Evolutionary conservation across 2,888 invertebrate genomes (phyloP), one percentile per base, ranked within the genome.

Genomic region (Ectemnius cavifrons): DNA sequence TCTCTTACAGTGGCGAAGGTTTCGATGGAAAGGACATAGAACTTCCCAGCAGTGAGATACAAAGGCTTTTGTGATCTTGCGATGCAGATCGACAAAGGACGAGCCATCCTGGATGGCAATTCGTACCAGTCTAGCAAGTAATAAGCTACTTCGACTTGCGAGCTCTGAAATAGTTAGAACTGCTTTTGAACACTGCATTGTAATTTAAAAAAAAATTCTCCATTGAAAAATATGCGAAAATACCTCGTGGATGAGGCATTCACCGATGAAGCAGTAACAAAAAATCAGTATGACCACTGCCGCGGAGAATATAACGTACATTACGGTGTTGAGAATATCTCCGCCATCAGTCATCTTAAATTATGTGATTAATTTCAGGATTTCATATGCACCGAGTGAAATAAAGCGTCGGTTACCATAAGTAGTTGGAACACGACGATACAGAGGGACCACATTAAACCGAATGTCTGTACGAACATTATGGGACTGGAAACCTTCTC

Each of bases 1-100:
- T 47, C 8, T 2, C 83, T 79, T 65, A 86, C 87, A 5, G 27
- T 63, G 28, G 77, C 78, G n/a, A 86, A 86, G 5, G 83, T 80
- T 71, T 84, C 78, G 20, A 85, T 67, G 0, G 85, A 86, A 65
- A 86, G 82, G 0, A 77, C 77, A 52, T 82, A 82, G 58, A 87
- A 86, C 67, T 85, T 83, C 20, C 87, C 86, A 13, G 85, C 86
- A 0, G 80, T 86, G n/a, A 86, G 52, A 4, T 70, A 73, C n/a
- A 77, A 75, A 18, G 87, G 87, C 61, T 78, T 83, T 28, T 78
- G 76, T 0, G 84, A 75, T 64, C 82, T 75, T 27, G 73, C 67
- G 4, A 82, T 84, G 28, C 84, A 79, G 58, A 85, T 67, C 57
- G 81, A 81, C 16, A 85, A 60, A 16, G 75, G 73, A 59, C 72